A percentile compares a stretch with the other conserved stretches of the same genome.
Conservation (phyloP, 2,113 vertebrate species). For the Menura novaehollandiae region DNA sequence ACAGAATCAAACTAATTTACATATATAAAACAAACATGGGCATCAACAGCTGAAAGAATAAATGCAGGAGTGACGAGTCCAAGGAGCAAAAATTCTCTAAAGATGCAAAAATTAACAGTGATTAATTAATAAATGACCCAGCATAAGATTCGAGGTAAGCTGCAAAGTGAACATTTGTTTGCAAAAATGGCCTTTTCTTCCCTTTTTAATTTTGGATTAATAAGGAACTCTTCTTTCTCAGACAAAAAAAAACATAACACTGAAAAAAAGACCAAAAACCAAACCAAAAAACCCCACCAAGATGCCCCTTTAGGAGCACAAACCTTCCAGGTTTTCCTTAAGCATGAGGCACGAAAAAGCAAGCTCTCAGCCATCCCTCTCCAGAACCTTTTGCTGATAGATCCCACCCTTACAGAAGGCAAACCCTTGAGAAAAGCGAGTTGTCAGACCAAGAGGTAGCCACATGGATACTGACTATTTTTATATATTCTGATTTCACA, state of each 20-base stretch:
- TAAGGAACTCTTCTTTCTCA: background rate
- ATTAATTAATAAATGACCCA: background rate
- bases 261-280: background rate
- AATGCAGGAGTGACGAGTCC: background rate
- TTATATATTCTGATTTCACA: background rate
- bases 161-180: background rate
- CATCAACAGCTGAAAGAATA: background rate
- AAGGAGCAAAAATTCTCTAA: background rate
- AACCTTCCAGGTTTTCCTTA: background rate
- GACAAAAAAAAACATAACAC: background rate
- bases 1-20: background rate
- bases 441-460: background rate
- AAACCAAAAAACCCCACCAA: background rate
- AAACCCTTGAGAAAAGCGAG: background rate
- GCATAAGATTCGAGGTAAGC: background rate
- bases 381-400: background rate
- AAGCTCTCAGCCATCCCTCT: background rate
- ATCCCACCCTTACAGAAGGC: background rate
- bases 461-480: accelerated
- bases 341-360: background rate
- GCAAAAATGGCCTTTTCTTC: background rate
- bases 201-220: background rate
- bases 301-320: background rate
- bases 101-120: background rate
- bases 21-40: background rate